Conservation (phyloP, 2,113 vertebrate genomes). For the Raja brachyura region DNA sequence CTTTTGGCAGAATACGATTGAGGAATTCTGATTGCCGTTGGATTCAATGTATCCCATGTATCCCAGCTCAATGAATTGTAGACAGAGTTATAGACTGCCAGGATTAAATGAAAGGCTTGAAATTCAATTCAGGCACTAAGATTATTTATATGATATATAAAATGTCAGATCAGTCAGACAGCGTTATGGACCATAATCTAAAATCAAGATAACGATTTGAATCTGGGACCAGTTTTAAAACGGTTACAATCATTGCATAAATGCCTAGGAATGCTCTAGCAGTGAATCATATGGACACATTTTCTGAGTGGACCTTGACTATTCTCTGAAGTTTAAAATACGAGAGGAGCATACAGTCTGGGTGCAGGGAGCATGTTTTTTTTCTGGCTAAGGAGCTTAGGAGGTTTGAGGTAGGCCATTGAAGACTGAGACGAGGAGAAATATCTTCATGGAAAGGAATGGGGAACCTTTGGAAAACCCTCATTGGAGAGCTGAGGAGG, state of each 20-base stretch:
- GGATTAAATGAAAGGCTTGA: background rate
- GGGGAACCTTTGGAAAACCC: too few relatives aligned
- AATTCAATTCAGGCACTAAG: conserved; percentile 8
- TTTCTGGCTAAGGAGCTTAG: too few relatives aligned
- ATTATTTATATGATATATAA: conserved; percentile 4
- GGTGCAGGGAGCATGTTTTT: too few relatives aligned
- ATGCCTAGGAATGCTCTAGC: background rate
- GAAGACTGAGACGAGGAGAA: too few relatives aligned
- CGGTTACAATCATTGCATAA: background rate
- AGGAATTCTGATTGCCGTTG: background rate
- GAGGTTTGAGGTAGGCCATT: too few relatives aligned
- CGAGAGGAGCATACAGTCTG: too few relatives aligned
- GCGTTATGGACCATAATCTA: background rate
- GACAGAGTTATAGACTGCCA: conserved; percentile 15
- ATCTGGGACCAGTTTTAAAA: background rate
- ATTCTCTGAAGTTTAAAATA: too few relatives aligned
- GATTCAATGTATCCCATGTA: background rate
- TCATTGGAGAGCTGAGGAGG: too few relatives aligned
- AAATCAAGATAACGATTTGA: background rate
- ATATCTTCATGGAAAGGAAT: too few relatives aligned
- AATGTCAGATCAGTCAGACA: background rate
- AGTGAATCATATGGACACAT: background rate
- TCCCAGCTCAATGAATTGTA: conserved; percentile 4
- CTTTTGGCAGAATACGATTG: background rate
- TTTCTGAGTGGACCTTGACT: too few relatives aligned